Evolutionary conservation across 1,140 invertebrate genomes (phyloP).

Genomic region (Cydia fagiglandana): DNA sequence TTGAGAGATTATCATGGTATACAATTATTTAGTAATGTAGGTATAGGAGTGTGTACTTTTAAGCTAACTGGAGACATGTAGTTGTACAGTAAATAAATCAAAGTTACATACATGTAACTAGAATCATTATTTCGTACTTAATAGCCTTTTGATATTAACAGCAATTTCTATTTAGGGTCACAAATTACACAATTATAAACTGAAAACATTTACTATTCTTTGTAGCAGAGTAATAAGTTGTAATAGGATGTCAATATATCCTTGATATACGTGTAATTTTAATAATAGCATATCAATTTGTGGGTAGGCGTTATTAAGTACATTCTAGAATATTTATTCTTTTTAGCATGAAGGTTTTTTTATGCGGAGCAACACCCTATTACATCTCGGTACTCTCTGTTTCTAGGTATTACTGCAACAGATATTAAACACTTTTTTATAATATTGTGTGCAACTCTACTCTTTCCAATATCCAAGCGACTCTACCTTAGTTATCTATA

Average conservation of each 20-base stretch:
- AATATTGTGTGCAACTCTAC: constrained; percentile 67
- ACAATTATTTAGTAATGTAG: constrained; percentile 38
- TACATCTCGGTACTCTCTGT: constrained; percentile 2
- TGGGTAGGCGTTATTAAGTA: neutral
- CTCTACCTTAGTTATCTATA: constrained; percentile 73
- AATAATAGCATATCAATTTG: neutral
- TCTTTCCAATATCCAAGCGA: constrained; percentile 65
- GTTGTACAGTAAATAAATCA: constrained; percentile 6
- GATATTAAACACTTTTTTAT: constrained; percentile 58
- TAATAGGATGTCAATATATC: neutral
- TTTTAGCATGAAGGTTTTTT: constrained; percentile 34
- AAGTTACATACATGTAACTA: constrained; percentile 3
- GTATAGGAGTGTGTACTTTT: constrained; percentile 24
- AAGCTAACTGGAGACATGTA: constrained; percentile 24
- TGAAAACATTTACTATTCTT: constrained; percentile 65
- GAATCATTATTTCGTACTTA: constrained; percentile 16
- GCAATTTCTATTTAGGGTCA: constrained; percentile 51
- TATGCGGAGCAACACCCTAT: neutral
- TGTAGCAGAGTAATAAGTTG: neutral
- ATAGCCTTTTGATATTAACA: constrained; percentile 13
- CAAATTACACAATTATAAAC: constrained; percentile 69
- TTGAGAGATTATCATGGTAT: constrained; percentile 49
- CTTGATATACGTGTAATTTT: neutral
- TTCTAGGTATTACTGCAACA: constrained; percentile 54
- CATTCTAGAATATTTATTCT: neutral